Evolutionary conservation across 2,113 vertebrate species (phyloP).

Genomic region (Rhinoderma darwinii): DNA sequence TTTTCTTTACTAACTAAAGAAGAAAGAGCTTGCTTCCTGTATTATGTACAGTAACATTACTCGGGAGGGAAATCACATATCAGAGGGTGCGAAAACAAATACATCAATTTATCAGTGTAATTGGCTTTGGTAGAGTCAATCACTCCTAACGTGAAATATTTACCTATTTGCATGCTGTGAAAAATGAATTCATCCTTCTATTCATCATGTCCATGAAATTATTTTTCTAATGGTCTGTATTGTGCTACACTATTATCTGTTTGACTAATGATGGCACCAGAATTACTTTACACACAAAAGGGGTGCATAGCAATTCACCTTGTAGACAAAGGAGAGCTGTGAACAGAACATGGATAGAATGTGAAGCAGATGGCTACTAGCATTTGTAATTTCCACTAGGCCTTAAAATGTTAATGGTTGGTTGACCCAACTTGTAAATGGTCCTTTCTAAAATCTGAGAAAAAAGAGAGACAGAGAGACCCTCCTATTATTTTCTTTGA

Average conservation of each 20-base stretch:
- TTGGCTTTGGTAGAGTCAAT: conserved; percentile 48
- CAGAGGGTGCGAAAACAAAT: conserved; percentile 43
- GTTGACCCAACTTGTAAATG: too few species aligned
- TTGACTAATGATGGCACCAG: conserved; percentile 46
- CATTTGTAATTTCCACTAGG: neutral
- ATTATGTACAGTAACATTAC: conserved; percentile 38
- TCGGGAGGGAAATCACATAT: conserved; percentile 31
- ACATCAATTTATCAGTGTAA: conserved; percentile 51
- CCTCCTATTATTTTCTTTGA: too few species aligned
- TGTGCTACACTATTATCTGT: conserved; percentile 49
- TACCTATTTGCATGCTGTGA: conserved; percentile 49
- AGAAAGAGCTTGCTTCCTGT: neutral
- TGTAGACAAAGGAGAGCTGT: neutral
- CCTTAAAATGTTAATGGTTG: neutral
- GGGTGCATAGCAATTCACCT: conserved; percentile 12
- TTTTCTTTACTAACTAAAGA: conserved; percentile 1
- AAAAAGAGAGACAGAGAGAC: too few species aligned
- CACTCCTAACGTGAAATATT: conserved; percentile 55
- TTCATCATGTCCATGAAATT: conserved; percentile 50
- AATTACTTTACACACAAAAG: conserved; percentile 33
- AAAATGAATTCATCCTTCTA: conserved; percentile 38
- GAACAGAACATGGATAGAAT: neutral
- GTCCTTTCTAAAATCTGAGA: too few species aligned
- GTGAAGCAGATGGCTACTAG: neutral
- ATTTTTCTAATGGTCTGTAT: conserved; percentile 36